Percentiles rank a stretch among this genome's conserved stretches.
Conservation (phyloP, 2,888 invertebrate species). For the Pseudeuparius sepicola region DNA sequence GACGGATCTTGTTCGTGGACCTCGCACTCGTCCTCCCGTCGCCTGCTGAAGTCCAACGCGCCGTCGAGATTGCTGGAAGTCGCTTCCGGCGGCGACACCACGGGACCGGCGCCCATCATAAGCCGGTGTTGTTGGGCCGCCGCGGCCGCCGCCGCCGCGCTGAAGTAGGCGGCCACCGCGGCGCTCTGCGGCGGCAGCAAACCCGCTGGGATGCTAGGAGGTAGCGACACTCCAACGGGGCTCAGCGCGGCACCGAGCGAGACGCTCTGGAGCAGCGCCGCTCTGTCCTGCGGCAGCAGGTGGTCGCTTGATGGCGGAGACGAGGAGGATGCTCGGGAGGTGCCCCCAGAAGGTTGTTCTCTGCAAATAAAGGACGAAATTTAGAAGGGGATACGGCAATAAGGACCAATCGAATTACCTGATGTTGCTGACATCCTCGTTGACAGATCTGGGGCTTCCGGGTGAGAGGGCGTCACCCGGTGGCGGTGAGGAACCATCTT, state of each 20-base stretch:
- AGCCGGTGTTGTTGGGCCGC: constrained; percentile 61
- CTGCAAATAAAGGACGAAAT: constrained; percentile 58
- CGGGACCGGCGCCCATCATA: constrained; percentile 49
- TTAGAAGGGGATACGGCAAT: too few species aligned
- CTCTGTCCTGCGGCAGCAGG: constrained; percentile 53
- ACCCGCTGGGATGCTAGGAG: constrained; percentile 57
- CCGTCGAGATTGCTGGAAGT: constrained; percentile 43
- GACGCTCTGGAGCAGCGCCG: constrained; percentile 38
- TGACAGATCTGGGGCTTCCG: constrained; percentile 33
- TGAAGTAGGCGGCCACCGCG: constrained; percentile 72
- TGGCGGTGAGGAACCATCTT: constrained; percentile 35
- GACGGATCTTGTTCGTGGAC: constrained; percentile 63
- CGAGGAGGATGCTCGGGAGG: constrained; percentile 66
- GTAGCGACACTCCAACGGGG: constrained; percentile 55
- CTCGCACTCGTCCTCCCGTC: constrained; percentile 43
- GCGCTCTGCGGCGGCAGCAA: constrained; percentile 70
- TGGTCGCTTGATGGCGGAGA: too few species aligned
- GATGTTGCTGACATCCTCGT: constrained; percentile 32
- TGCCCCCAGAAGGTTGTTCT: constrained; percentile 70
- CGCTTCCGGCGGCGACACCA: constrained; percentile 44
- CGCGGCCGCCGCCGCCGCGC: constrained; percentile 53
- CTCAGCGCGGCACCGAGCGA: constrained; percentile 52
- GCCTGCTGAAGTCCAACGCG: constrained; percentile 74
- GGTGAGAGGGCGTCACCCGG: constrained; percentile 36
- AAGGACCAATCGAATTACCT: too few species aligned